phyloP scores from a whole-genome alignment of 2,113 vertebrate genomes.

The Sitta europaea region DNA sequence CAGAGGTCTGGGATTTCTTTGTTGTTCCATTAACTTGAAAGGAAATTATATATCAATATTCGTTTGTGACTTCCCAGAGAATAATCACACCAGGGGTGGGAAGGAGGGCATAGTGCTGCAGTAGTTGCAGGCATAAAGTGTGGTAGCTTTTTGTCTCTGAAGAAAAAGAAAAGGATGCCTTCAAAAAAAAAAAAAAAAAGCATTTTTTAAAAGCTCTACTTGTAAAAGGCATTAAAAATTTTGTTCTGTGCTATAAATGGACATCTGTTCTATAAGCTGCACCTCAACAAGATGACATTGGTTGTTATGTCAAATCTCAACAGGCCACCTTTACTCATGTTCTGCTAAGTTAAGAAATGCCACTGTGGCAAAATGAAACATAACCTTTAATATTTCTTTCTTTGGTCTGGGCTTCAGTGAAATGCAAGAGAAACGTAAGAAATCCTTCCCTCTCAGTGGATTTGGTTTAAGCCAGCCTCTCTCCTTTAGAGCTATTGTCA shows the following conservation, averaged over 20 bases:
- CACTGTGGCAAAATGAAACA: conserved; percentile 70
- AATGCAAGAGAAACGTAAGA: conserved; percentile 67
- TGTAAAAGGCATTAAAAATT: conserved; percentile 62
- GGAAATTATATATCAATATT: background rate
- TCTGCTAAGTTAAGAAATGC: conserved; percentile 69
- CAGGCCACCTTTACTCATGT: conserved; percentile 62
- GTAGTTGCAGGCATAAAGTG: background rate
- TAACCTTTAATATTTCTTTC: conserved; percentile 83
- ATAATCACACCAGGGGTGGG: background rate
- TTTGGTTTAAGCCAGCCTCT: conserved; percentile 71
- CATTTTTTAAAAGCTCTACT: conserved; percentile 41
- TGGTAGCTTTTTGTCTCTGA: conserved; percentile 1
- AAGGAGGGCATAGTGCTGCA: background rate
- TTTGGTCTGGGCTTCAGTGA: conserved; percentile 71
- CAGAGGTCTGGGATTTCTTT: background rate
- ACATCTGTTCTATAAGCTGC: conserved; percentile 50
- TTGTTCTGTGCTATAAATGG: conserved; percentile 68
- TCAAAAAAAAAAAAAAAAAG: conserved; percentile 35
- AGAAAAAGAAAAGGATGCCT: background rate
- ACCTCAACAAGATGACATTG: conserved; percentile 68
- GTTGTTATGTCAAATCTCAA: conserved; percentile 81
- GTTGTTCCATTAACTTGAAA: background rate
- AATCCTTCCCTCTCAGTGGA: conserved; percentile 73
- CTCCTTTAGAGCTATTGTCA: conserved; percentile 65
- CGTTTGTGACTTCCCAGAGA: background rate